A percentile compares a stretch with the other conserved stretches of the same genome.
These are phyloP conservation scores for Sciurus vulgaris DNA, from an alignment of 2,797 vertebrate species.

Conservation along the genomic window DNA sequence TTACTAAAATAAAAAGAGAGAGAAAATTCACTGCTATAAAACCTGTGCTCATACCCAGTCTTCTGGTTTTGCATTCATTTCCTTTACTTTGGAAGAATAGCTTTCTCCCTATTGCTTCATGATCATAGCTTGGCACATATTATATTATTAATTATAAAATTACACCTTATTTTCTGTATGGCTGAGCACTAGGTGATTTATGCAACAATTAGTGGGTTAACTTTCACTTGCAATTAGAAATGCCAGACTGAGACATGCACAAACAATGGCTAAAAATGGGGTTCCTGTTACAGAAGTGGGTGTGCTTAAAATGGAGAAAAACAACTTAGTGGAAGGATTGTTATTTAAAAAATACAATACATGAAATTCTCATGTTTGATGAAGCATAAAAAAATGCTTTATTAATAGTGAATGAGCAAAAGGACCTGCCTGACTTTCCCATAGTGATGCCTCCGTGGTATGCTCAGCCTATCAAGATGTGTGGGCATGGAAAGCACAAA, in stretches of 20 bases:
- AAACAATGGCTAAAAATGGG: neutral
- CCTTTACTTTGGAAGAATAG: slow-evolving; percentile 21
- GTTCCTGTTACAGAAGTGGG: neutral
- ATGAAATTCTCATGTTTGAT: slow-evolving; percentile 32
- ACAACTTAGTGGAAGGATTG: neutral
- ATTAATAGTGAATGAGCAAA: slow-evolving; percentile 36
- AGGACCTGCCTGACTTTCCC: neutral
- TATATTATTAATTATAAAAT: slow-evolving; percentile 66
- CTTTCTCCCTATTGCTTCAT: neutral
- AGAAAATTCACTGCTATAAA: neutral
- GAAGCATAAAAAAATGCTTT: slow-evolving; percentile 33
- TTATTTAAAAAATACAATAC: slow-evolving; percentile 22
- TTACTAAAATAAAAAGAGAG: neutral
- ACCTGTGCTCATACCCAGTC: neutral
- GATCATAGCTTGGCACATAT: neutral
- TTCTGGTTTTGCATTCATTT: slow-evolving; percentile 19
- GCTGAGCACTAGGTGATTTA: slow-evolving; percentile 35
- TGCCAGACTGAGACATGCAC: neutral
- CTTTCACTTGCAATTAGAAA: slow-evolving; percentile 62
- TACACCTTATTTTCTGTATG: slow-evolving; percentile 30
- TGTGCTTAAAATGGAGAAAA: slow-evolving; percentile 22
- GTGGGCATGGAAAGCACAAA: neutral
- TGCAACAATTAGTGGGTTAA: slow-evolving; percentile 25
- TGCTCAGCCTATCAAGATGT: neutral
- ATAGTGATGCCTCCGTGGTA: neutral